Evolutionary conservation across 2,888 invertebrate species (phyloP).

Genomic region (Cosmia pyralina): DNA sequence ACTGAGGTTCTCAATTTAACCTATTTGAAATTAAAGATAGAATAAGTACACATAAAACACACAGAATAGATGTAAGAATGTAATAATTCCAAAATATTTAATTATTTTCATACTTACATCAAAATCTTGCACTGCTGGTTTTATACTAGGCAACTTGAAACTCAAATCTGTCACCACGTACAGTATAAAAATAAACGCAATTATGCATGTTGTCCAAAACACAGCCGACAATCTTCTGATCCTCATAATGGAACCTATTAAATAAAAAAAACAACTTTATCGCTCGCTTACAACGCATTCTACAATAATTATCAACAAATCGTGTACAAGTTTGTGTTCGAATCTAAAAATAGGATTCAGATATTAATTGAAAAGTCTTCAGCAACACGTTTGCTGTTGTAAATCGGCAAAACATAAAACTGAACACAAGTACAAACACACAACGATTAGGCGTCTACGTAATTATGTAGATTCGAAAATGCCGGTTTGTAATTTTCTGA

Average conservation of each 20-base stretch:
- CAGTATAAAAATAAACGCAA: slow-evolving; percentile 91
- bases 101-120: slow-evolving; percentile 85
- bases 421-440: slow-evolving; percentile 21
- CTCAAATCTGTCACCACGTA: slow-evolving; percentile 92
- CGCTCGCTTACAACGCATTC: background rate
- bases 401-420: slow-evolving; percentile 32
- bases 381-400: background rate
- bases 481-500: slow-evolving; percentile 32
- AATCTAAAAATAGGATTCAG: slow-evolving; percentile 3
- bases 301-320: background rate
- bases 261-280: slow-evolving; percentile 7
- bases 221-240: slow-evolving; percentile 90
- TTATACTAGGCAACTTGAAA: slow-evolving; percentile 90
- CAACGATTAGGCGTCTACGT: slow-evolving; percentile 28
- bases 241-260: slow-evolving; percentile 82
- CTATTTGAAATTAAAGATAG: background rate
- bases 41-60: background rate
- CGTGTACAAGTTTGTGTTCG: background rate
- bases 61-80: background rate
- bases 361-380: background rate
- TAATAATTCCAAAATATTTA: background rate
- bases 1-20: background rate
- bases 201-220: slow-evolving; percentile 91
- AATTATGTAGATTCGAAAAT: slow-evolving; percentile 16
- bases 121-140: slow-evolving; percentile 88